Evolutionary conservation across 2,888 invertebrate genomes (phyloP).

Genomic region (Hermodice carunculata): DNA sequence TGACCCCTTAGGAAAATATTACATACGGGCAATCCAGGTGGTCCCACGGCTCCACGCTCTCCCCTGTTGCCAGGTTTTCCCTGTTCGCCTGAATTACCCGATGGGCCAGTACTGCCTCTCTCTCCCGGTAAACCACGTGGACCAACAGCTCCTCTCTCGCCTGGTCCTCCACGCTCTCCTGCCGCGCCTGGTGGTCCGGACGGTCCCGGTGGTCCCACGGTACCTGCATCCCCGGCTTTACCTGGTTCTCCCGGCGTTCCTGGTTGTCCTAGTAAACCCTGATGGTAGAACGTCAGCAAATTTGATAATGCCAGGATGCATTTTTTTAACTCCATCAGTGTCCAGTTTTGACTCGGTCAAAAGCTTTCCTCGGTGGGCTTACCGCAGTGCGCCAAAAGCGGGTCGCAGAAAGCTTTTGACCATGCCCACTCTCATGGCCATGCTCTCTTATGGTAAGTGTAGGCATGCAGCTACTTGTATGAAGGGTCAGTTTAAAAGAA

Average conservation of each 20-base stretch:
- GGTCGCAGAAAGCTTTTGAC: no score
- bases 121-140: constrained; percentile 28
- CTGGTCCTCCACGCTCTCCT: constrained; percentile 23
- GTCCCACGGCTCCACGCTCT: constrained; percentile 22
- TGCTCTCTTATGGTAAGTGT: no score
- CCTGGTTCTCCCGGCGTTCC: constrained; percentile 16
- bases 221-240: constrained; percentile 28
- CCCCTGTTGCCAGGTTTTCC: constrained; percentile 27
- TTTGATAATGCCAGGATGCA: no score
- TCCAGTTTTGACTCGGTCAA: no score
- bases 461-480: no score
- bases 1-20: no score
- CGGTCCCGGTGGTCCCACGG: constrained; percentile 22
- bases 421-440: no score
- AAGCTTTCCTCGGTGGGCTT: no score
- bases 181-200: neutral
- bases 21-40: constrained; percentile 22
- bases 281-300: no score
- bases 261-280: constrained; percentile 15
- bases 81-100: constrained; percentile 27
- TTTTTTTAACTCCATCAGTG: no score
- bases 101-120: constrained; percentile 21
- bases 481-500: no score
- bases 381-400: no score
- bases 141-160: constrained; percentile 22